A percentile compares a stretch with the other conserved stretches of the same genome.
These are phyloP conservation scores for Leucozona laternaria DNA, from an alignment of 2,888 invertebrate genomes.

Conservation along the genomic window DNA sequence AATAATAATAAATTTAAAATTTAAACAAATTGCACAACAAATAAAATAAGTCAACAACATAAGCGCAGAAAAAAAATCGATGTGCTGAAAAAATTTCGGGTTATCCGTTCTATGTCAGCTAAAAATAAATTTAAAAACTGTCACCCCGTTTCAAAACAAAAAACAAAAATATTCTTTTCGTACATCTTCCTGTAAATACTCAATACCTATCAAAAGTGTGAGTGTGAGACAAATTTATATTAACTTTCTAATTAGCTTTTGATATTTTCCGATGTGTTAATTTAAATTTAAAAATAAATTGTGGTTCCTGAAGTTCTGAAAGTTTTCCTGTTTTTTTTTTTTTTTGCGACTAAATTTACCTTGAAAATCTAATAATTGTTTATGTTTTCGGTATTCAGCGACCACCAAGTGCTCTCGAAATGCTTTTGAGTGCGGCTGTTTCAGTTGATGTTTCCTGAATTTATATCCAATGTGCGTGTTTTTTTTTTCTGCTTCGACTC, in stretches of 20 bases:
- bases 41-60: constrained; percentile 54
- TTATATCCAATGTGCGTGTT: constrained; percentile 66
- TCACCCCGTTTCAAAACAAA: constrained; percentile 37
- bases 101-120: constrained; percentile 70
- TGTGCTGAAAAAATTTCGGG: constrained; percentile 52
- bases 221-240: constrained; percentile 26
- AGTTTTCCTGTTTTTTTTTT: constrained; percentile 10
- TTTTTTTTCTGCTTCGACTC: constrained; percentile 17
- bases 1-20: constrained; percentile 15
- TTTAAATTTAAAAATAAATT: background rate
- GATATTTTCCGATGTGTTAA: background rate
- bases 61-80: constrained; percentile 28
- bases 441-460: constrained; percentile 29
- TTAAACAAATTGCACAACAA: constrained; percentile 45
- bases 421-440: background rate
- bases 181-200: constrained; percentile 8
- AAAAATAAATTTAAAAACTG: constrained; percentile 72
- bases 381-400: constrained; percentile 25
- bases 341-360: constrained; percentile 55
- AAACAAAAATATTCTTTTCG: background rate
- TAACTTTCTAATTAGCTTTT: background rate
- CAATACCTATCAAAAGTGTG: constrained; percentile 26
- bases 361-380: constrained; percentile 58
- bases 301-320: background rate
- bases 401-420: constrained; percentile 36